These are phyloP conservation scores for Uloborus plumipes DNA, from an alignment of 2,888 invertebrate species.

Conservation along the genomic window DNA sequence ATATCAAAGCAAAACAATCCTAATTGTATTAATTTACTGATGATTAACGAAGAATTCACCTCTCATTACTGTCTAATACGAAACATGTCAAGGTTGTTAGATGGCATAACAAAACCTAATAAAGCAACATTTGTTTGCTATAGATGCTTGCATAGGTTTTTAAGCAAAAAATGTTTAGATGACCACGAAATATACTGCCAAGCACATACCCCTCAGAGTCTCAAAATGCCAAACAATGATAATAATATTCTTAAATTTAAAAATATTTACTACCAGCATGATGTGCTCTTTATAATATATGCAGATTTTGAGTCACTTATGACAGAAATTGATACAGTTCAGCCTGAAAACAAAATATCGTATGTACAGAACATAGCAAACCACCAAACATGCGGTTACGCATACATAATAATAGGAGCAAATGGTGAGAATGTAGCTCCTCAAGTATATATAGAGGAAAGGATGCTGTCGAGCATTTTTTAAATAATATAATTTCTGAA, in stretches of 20 bases:
- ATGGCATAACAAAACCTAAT: background rate
- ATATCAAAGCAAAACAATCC: background rate
- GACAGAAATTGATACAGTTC: background rate
- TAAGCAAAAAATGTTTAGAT: background rate
- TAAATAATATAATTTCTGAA: background rate
- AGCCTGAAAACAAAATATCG: background rate
- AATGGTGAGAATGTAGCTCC: background rate
- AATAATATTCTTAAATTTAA: background rate
- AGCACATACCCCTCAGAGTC: background rate
- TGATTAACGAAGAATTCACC: background rate
- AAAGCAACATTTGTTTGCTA: background rate
- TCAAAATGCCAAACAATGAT: background rate
- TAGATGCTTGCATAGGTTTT: background rate
- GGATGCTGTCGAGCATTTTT: too few species aligned
- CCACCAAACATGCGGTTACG: background rate
- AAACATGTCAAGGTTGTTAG: background rate
- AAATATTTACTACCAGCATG: background rate
- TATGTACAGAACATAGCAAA: background rate
- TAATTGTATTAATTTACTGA: background rate
- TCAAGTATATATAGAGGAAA: too few species aligned
- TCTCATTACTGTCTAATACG: background rate
- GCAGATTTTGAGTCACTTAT: conserved; percentile 4
- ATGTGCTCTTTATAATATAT: background rate
- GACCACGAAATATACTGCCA: background rate
- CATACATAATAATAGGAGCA: background rate